Percentiles rank a stretch among this genome's conserved stretches.
These are phyloP conservation scores for Horisme vitalbata DNA, from an alignment of 2,888 invertebrate species.

Conservation along the genomic window DNA sequence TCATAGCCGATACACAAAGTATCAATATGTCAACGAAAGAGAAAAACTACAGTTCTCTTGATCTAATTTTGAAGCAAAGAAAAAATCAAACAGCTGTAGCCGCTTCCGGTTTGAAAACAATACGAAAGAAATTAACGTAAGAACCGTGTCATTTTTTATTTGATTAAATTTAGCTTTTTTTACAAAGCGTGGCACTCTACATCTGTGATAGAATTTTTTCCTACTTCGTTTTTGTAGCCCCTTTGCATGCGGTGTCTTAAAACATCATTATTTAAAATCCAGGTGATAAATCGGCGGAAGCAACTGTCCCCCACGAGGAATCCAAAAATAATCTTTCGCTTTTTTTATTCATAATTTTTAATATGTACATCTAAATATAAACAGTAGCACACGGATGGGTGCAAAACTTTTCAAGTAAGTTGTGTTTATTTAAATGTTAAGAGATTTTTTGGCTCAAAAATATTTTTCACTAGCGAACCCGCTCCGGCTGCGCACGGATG, in stretches of 20 bases:
- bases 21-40: constrained; percentile 55
- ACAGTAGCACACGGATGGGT: constrained; percentile 36
- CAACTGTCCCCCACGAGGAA: constrained; percentile 47
- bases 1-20: constrained; percentile 49
- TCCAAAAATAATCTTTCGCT: constrained; percentile 53
- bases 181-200: constrained; percentile 21
- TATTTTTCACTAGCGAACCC: too few relatives aligned
- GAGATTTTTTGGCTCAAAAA: too few relatives aligned
- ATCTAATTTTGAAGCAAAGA: constrained; percentile 49
- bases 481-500: too few relatives aligned
- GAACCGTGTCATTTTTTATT: constrained; percentile 45
- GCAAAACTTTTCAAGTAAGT: constrained; percentile 12
- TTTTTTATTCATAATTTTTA: constrained; percentile 43
- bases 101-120: constrained; percentile 58
- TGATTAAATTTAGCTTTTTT: constrained; percentile 34
- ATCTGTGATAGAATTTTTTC: constrained; percentile 30
- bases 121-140: constrained; percentile 44
- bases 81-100: constrained; percentile 51
- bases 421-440: neutral
- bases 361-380: constrained; percentile 34
- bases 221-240: constrained; percentile 5
- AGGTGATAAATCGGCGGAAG: constrained; percentile 67
- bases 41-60: constrained; percentile 44
- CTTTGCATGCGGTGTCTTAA: constrained; percentile 42
- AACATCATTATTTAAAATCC: constrained; percentile 61